phyloP scores from a whole-genome alignment of 2,888 invertebrate genomes.

The Drosophila fulvimacula region DNA sequence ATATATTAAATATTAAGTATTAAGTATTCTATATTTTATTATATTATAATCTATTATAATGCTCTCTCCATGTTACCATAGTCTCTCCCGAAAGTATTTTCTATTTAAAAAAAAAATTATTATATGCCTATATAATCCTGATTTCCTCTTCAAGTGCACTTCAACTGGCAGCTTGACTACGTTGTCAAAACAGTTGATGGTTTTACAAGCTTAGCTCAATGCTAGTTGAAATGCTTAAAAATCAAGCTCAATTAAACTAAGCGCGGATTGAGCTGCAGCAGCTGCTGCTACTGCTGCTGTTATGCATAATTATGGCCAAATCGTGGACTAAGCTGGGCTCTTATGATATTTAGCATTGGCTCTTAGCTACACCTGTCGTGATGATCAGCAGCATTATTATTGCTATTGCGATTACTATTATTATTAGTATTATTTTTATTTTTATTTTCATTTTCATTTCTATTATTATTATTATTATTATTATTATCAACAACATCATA shows the following conservation, averaged over 20 bases:
- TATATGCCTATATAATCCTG: too few species aligned
- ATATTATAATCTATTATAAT: too few species aligned
- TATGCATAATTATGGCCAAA: conserved; percentile 48
- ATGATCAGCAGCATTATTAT: conserved; percentile 27
- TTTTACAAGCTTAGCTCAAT: background rate
- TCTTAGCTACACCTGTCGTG: conserved; percentile 47
- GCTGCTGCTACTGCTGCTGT: conserved; percentile 27
- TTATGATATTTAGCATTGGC: conserved; percentile 24
- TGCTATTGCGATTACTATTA: conserved; percentile 10
- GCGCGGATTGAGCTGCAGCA: conserved; percentile 21
- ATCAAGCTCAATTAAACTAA: conserved; percentile 30
- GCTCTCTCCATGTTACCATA: too few species aligned
- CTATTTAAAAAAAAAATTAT: background rate
- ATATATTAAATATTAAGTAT: too few species aligned
- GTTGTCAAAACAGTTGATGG: conserved; percentile 4
- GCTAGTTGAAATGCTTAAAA: conserved; percentile 9
- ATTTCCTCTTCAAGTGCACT: background rate
- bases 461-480: conserved; percentile 16
- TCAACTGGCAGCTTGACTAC: background rate
- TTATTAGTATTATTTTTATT: background rate
- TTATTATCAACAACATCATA: conserved; percentile 47
- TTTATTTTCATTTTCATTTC: background rate
- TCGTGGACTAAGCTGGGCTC: conserved; percentile 36
- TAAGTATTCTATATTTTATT: too few species aligned
- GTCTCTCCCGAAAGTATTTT: too few species aligned